phyloP scores from a whole-genome alignment of 2,113 vertebrate genomes.

The Speoplatyrhinus poulsoni region DNA sequence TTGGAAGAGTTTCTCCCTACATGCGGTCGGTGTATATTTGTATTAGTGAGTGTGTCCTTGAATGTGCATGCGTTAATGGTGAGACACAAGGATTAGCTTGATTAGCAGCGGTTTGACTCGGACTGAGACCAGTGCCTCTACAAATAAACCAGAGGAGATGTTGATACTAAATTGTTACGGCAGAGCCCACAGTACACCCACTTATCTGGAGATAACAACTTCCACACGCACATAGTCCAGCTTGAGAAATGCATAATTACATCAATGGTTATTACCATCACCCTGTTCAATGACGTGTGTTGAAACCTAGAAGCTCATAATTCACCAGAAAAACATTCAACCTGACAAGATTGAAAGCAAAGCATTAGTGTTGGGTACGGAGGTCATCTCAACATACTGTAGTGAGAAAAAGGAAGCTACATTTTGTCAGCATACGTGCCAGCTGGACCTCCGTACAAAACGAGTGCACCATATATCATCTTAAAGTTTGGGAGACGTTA shows the following conservation, averaged over 20 bases:
- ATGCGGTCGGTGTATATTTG: constrained; percentile 28
- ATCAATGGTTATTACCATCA: constrained; percentile 28
- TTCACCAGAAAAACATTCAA: no score
- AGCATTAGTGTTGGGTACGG: not conserved
- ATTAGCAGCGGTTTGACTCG: constrained; percentile 50
- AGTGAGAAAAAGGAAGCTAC: not conserved
- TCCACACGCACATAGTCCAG: constrained; percentile 43
- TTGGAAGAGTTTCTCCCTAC: constrained; percentile 1
- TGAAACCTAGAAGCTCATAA: no score
- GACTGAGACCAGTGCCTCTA: constrained; percentile 41
- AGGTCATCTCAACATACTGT: not conserved
- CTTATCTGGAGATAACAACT: constrained; percentile 49
- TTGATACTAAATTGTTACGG: constrained; percentile 64
- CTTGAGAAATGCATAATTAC: constrained; percentile 31
- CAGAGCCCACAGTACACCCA: constrained; percentile 41
- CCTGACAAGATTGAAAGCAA: constrained; percentile 20
- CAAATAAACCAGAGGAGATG: constrained; percentile 68
- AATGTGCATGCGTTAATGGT: constrained; percentile 21
- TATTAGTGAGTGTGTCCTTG: constrained; percentile 13
- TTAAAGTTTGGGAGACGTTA: not conserved
- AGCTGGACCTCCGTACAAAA: not conserved
- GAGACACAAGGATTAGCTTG: constrained; percentile 48
- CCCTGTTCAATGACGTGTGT: constrained; percentile 26
- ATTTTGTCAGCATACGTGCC: not conserved
- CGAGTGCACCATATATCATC: not conserved